These are phyloP conservation scores for Andrena chrysosceles DNA, from an alignment of 2,888 invertebrate genomes.

Conservation along the genomic window DNA sequence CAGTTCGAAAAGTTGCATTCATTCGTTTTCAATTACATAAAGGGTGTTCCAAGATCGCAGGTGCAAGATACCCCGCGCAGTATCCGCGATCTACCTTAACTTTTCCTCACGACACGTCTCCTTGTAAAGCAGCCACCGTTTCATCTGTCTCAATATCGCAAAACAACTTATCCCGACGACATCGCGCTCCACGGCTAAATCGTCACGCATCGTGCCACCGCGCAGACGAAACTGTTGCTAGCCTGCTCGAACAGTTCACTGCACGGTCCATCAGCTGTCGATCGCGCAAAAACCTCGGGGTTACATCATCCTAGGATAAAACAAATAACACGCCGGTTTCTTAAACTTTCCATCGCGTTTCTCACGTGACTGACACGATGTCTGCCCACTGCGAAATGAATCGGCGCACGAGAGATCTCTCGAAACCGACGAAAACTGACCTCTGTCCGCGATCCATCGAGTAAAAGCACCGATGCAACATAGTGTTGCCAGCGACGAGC, in stretches of 20 bases:
- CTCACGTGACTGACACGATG: too few species aligned
- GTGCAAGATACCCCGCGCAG: too few species aligned
- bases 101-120: too few species aligned
- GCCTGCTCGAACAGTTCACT: not conserved
- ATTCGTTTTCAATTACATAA: not conserved
- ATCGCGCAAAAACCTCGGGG: not conserved
- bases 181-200: not conserved
- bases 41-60: not conserved
- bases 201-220: not conserved
- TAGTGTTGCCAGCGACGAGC: not conserved
- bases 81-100: too few species aligned
- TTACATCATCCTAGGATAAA: not conserved
- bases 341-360: too few species aligned
- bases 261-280: constrained; percentile 3
- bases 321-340: too few species aligned
- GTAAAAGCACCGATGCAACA: not conserved
- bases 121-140: too few species aligned
- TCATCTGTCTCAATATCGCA: not conserved
- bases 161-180: not conserved
- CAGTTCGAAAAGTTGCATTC: not conserved
- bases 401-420: too few species aligned
- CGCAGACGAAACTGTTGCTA: not conserved
- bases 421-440: too few species aligned
- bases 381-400: too few species aligned
- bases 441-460: too few species aligned